Base-by-base conservation (phyloP, 64 coral and sea anemone genomes). In the Dendrophyllia cribrosa region DNA sequence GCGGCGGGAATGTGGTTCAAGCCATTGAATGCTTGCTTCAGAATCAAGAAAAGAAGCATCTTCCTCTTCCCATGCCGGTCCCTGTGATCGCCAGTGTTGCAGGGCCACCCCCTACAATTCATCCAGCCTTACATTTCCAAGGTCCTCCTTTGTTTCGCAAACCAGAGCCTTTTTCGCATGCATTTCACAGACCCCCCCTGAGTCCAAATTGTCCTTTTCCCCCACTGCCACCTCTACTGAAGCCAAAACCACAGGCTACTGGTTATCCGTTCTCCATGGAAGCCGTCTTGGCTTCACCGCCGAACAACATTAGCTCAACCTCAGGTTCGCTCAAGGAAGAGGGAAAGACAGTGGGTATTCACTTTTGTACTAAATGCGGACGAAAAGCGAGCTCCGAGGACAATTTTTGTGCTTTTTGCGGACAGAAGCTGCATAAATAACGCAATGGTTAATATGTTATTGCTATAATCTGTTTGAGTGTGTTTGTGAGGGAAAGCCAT, bases 1-100 rank as follows among this genome's bases (percentile, higher is more conserved):
- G 97, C 51, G 94, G 94, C 20, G 97, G 97, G 0, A 99, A 99
- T 74, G 97, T 99, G 1, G 97, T 99, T 14, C 97, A 99, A 87
- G 97, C 97, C 22, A 99, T 99, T 66, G 97, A 99, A 60, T 99
- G 97, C 84, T 79, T 99, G 45, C 85, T 99, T 72, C 86, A 95
- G 48, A 99, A 94, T 58, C 94, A 96, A 76, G 94, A 96, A 74
- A 80, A 94, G 48, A 97, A 94, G 21, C 82, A 88, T 13, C 78
- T 91, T 43, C 75, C 86, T 2, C 52, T 91, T 14, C 90, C 79
- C 34, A 79, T 98, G 50, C 97, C 88, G 0, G 80, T 93, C 1
- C 97, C 97, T 15, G 88, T 98, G 68, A 90, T 95, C 56, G 70
- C 93, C 26, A 77, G 93, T 25, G 88, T 95, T 19, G 85, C 83